Conservation (phyloP, 2,113 vertebrate species). For the Leptosomus discolor region DNA sequence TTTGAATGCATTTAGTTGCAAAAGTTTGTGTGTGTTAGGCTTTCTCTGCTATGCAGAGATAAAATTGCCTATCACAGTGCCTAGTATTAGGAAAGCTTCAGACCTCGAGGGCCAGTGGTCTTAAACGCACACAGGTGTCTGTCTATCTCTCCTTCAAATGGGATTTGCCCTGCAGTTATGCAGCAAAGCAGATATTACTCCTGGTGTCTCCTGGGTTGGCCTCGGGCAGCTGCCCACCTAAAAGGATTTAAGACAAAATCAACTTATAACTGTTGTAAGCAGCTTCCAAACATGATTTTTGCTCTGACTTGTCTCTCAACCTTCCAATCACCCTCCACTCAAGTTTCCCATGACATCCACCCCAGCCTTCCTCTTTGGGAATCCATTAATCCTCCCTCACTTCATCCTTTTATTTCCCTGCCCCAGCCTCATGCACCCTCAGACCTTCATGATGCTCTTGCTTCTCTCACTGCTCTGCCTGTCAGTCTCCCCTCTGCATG, state of each 20-base stretch:
- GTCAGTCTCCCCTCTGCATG: not conserved
- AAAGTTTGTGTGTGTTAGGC: not conserved
- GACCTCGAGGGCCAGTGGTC: not conserved
- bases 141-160: not conserved
- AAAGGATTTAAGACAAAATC: not conserved
- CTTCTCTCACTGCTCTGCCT: not conserved
- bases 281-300: not conserved
- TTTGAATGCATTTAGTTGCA: not conserved
- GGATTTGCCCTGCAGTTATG: not conserved
- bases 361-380: not conserved
- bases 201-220: not conserved
- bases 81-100: not conserved
- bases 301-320: not conserved
- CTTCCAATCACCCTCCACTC: not conserved
- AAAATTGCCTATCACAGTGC: not conserved
- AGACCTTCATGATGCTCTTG: not conserved
- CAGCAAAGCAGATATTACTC: not conserved
- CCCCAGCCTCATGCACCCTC: accelerated
- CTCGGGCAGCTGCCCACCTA: not conserved
- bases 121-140: not conserved
- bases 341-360: not conserved
- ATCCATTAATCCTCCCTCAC: not conserved
- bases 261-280: not conserved
- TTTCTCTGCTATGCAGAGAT: not conserved
- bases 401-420: not conserved